These are phyloP conservation scores for Phrynocephalus forsythii DNA, from an alignment of 2,797 vertebrate species.

Conservation along the genomic window DNA sequence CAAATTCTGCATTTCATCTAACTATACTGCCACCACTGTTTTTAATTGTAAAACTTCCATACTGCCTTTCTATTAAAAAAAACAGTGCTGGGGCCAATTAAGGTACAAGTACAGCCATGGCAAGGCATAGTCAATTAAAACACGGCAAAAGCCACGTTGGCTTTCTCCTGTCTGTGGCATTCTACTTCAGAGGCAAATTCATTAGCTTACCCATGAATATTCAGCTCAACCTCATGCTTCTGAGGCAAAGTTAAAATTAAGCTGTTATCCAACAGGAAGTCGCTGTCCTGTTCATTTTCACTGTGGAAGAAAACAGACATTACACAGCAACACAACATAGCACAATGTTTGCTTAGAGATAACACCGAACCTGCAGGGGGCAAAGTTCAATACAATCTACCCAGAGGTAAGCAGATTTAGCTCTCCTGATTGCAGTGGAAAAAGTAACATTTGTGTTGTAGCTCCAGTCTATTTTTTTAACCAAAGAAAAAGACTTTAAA, in stretches of 20 bases:
- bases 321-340: slow-evolving; percentile 33
- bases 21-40: not conserved
- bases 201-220: slow-evolving; percentile 87
- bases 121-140: not conserved
- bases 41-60: not conserved
- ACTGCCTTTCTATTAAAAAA: not conserved
- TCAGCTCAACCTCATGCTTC: slow-evolving; percentile 86
- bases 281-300: slow-evolving; percentile 83
- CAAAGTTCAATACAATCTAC: not conserved
- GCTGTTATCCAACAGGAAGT: slow-evolving; percentile 80
- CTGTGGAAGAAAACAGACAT: slow-evolving; percentile 73
- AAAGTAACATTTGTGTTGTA: not conserved
- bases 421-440: not conserved
- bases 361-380: too few relatives aligned
- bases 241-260: slow-evolving; percentile 82
- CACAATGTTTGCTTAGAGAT: too few relatives aligned
- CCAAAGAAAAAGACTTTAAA: not conserved
- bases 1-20: not conserved
- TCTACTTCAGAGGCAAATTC: not conserved
- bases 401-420: not conserved
- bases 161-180: not conserved
- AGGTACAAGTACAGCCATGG: not conserved
- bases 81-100: not conserved
- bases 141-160: not conserved
- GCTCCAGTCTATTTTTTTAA: not conserved